A percentile compares a stretch with the other conserved stretches of the same genome.
These are phyloP conservation scores for Oscheius sp. DNA, from an alignment of 2,888 invertebrate species.

Conservation along the genomic window DNA sequence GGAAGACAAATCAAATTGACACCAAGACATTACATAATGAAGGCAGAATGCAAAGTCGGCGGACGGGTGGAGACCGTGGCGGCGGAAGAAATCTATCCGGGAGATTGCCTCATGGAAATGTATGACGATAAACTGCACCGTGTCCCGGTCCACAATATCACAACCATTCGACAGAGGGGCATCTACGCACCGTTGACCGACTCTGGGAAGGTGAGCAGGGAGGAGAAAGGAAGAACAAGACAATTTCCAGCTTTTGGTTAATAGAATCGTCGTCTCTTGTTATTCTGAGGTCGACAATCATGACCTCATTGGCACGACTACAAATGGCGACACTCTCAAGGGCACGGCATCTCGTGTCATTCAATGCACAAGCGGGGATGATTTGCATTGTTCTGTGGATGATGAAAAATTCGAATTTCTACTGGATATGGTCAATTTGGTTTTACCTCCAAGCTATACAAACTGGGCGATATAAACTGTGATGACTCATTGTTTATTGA, in stretches of 20 bases:
- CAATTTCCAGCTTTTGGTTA: background rate
- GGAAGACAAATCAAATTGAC: constrained; percentile 19
- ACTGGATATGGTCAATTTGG: background rate
- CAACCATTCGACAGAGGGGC: background rate
- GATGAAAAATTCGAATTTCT: background rate
- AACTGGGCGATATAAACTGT: background rate
- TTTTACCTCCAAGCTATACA: background rate
- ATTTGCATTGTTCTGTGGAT: background rate
- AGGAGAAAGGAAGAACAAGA: background rate
- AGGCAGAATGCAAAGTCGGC: background rate
- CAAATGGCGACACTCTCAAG: no score
- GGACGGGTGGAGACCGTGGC: background rate
- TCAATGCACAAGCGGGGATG: background rate
- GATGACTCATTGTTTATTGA: background rate
- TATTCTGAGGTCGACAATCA: background rate
- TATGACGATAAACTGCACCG: background rate
- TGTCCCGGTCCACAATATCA: background rate
- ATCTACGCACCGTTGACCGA: constrained; percentile 16
- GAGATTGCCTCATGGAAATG: constrained; percentile 10
- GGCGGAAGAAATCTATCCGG: background rate
- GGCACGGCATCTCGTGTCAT: background rate
- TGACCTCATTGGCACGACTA: background rate
- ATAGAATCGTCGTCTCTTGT: background rate
- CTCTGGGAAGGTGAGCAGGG: background rate
- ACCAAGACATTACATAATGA: constrained; percentile 3